Evolutionary conservation across 2,113 vertebrate species (phyloP).

Genomic region (Patagioenas fasciata): DNA sequence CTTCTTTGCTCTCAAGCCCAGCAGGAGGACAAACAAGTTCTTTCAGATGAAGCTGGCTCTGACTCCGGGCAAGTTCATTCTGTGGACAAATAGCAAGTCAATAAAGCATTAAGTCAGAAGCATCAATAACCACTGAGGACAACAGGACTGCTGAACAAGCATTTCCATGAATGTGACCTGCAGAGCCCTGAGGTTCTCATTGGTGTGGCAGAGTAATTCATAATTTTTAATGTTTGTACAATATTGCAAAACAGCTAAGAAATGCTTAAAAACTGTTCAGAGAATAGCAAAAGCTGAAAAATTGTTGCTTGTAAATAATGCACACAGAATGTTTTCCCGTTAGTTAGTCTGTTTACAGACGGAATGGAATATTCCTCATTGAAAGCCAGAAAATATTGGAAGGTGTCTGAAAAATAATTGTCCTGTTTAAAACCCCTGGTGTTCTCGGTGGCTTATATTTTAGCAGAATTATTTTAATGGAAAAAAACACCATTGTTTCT

Average conservation of each 20-base stretch:
- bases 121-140: background rate
- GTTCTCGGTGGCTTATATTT: background rate
- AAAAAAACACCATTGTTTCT: background rate
- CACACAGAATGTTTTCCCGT: background rate
- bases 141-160: background rate
- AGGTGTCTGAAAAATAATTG: background rate
- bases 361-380: background rate
- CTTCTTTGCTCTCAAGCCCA: background rate
- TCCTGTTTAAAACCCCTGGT: background rate
- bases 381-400: background rate
- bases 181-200: background rate
- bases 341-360: background rate
- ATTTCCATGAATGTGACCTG: background rate
- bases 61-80: background rate
- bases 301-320: background rate
- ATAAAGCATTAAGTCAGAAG: background rate
- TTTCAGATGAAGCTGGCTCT: slow-evolving; percentile 44
- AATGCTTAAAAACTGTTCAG: background rate
- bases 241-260: background rate
- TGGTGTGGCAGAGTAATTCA: background rate
- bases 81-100: slow-evolving; percentile 1
- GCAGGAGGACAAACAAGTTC: slow-evolving; percentile 20
- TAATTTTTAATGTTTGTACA: background rate
- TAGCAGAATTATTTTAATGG: background rate
- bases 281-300: background rate